Base-by-base conservation (phyloP, 2,888 invertebrate species). In the Cenopis cana region DNA sequence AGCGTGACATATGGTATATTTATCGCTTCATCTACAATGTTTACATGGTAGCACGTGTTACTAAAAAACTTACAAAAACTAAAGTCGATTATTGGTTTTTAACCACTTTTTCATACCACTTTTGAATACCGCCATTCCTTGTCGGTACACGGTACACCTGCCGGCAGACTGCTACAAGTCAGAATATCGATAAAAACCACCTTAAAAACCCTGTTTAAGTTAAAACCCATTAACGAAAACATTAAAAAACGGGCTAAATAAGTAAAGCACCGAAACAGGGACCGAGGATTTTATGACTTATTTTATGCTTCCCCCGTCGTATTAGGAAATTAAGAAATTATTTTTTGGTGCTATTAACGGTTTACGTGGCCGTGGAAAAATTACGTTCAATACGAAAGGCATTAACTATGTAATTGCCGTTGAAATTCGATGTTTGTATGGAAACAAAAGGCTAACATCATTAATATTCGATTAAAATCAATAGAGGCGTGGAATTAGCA, bases 31-130 rank as follows among this genome's bases (percentile, higher is more conserved):
- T 76, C 46, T 75, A 74, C 74, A 74, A 75, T 86, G 82, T 86
- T 87, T 86, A 82, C 81, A 78, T 75, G 77, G 83, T 78, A 87
- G 89, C 91, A 86, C 89, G 90, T 88, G 90, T 88, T 88, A 84
- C 81, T 80, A 81, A 79, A 75, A 76, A 77, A 74, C 54, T 72
- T 74, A 75, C 77, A 81, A 81, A 84, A 79, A 76, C 69, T 74
- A 75, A 77, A 82, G 77, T 80, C 82, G 49, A 84, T 83, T 84
- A 86, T 84, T 78, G 73, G 74, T 76, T 76, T 77, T 76, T 72
- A 73, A 36, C 62, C 61, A 60, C 64, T 64, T 76, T 81, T 81
- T 82, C 11, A 14, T 62, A 29, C 18, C 9, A 46, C 76, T 80
- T 78, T 69, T 56, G 49, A 60, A 36, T 36, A 29, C 68, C 74